These are phyloP conservation scores for Hystrix cristata DNA, from an alignment of 2,113 vertebrate genomes.

Conservation along the genomic window DNA sequence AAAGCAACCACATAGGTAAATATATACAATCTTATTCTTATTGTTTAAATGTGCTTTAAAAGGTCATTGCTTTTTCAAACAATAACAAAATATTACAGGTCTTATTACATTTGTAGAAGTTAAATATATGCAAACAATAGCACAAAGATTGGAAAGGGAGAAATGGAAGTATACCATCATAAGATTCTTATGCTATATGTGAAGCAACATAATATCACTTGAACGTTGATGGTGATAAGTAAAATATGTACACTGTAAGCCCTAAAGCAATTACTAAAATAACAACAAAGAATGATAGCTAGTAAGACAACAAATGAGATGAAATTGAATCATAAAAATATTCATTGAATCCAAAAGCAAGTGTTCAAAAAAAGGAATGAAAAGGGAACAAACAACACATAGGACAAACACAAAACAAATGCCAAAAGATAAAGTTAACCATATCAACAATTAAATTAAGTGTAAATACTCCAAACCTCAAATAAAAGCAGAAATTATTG, in stretches of 20 bases:
- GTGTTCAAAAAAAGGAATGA: background rate
- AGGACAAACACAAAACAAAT: constrained; percentile 1
- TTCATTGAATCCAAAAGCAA: constrained; percentile 5
- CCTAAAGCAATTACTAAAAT: constrained; percentile 27
- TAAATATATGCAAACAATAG: background rate
- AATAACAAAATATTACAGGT: background rate
- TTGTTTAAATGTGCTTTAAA: background rate
- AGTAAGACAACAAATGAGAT: background rate
- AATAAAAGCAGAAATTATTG: constrained; percentile 19
- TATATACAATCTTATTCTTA: background rate
- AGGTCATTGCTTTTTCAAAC: background rate
- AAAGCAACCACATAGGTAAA: background rate
- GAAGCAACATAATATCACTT: background rate
- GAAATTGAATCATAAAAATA: background rate
- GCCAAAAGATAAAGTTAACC: background rate
- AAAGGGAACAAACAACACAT: background rate
- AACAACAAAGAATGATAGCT: background rate
- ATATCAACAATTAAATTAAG: constrained; percentile 18
- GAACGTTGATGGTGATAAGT: background rate
- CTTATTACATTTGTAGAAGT: background rate
- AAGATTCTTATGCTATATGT: background rate
- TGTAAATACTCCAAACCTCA: background rate
- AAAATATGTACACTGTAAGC: background rate
- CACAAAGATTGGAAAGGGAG: background rate
- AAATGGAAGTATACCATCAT: background rate